Base-by-base conservation (phyloP, 2,113 vertebrate species). In the Cyanoderma ruficeps region DNA sequence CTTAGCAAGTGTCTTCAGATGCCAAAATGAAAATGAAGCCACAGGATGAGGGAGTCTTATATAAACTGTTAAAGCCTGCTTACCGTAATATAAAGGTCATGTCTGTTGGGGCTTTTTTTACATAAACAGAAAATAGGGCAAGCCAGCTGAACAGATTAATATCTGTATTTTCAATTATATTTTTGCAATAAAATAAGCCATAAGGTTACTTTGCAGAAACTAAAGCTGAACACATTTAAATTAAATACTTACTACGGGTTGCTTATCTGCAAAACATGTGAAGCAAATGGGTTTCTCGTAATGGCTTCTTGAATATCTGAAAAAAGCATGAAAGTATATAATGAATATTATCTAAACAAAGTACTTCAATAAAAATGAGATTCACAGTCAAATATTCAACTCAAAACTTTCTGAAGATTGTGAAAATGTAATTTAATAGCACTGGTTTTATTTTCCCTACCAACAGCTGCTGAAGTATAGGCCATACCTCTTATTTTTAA, bases 241-340 rank as follows among this genome's bases (percentile, higher is more conserved):
- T 87, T 27, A 83, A 83, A 77, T 91, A 98, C 98, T 98, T 97
- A 99, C 98, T 97, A 95, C 74, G 98, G 83, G 42, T 95, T 87
- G 49, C 95, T 96, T 89, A 96, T 91, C 61, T 97, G 95, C 64
- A 98, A 91, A 85, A 97, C 75, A 76, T 97, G 97, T 95, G 95
- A 97, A 50, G 89, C 92, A 67, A 97, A 95, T 90, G 95, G 12
- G 44, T 97, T 97, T 95, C 97, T 97, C 78, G 49, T 92, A 95
- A 97, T 91, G 27, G 96, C 97, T 96, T 98, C 98, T 92, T 98
- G 98, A 76, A 99, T 85, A 98, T 97, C 99, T 99, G 95, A 94
- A 98, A 97, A 93, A 56, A 95, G 75, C 75, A 94, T 49, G 78
- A 47, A 90, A 96, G 8, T 35, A 89, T 37, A 50, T n/a, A 2